phyloP scores from a whole-genome alignment of 2,888 invertebrate species.

The Mactromeris polynyma region DNA sequence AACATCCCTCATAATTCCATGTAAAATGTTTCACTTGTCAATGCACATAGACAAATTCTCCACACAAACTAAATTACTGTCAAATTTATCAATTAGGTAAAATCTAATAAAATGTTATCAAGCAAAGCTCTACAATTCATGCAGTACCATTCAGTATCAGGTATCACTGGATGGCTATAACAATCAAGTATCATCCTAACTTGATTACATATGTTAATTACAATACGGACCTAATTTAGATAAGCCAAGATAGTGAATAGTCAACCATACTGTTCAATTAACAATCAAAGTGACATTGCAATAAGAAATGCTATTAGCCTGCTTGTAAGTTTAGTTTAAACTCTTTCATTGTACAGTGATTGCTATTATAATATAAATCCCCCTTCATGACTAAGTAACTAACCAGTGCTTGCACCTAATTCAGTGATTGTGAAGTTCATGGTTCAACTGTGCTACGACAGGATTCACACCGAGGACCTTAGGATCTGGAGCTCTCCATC shows the following conservation, averaged over 20 bases:
- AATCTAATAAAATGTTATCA: slow-evolving; percentile 7
- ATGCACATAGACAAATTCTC: not conserved
- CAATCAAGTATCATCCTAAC: slow-evolving; percentile 10
- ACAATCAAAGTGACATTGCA: not conserved
- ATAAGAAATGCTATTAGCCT: not conserved
- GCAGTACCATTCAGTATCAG: not conserved
- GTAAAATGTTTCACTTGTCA: not conserved
- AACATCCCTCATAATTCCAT: not conserved
- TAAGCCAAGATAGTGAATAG: slow-evolving; percentile 29
- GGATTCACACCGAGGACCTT: no score
- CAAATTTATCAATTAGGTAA: not conserved
- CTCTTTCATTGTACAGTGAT: no score
- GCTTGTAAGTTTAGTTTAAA: no score
- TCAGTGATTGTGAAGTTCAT: no score
- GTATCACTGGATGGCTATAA: not conserved
- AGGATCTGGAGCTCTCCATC: no score
- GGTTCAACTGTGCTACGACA: no score
- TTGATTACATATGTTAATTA: slow-evolving; percentile 33
- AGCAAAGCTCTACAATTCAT: not conserved
- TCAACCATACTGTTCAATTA: not conserved
- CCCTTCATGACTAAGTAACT: no score
- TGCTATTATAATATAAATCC: no score
- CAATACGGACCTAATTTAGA: slow-evolving; percentile 20
- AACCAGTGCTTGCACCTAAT: no score
- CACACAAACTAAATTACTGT: not conserved